Percentiles rank a stretch among this genome's conserved stretches.
Conservation (phyloP, 2,113 vertebrate genomes). For the Mastomys natalensis region DNA sequence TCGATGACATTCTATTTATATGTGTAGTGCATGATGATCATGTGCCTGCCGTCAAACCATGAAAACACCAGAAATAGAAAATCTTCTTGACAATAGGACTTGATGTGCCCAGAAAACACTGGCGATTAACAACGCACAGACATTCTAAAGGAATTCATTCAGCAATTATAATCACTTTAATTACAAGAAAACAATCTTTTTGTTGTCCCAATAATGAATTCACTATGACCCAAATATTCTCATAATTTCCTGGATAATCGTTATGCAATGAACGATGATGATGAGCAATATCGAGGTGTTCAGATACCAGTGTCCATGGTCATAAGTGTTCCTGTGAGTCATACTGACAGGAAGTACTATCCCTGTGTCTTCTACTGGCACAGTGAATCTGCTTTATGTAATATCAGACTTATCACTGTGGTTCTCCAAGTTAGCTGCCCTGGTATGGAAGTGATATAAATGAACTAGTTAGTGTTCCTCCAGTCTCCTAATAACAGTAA, state of each 20-base stretch:
- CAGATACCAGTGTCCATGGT: not conserved
- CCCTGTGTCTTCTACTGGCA: not conserved
- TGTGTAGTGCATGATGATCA: not conserved
- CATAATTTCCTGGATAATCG: constrained; percentile 42
- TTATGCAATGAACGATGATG: constrained; percentile 25
- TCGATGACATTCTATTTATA: constrained; percentile 41
- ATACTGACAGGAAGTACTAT: not conserved
- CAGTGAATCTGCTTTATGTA: not conserved
- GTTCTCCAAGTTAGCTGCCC: not conserved
- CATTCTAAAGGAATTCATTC: constrained; percentile 8
- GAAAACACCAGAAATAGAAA: constrained; percentile 44
- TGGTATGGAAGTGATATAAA: not conserved
- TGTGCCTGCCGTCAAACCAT: constrained; percentile 47
- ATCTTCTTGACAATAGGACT: constrained; percentile 15
- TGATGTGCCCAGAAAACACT: constrained; percentile 33
- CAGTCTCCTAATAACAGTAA: not conserved
- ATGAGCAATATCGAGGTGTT: not conserved
- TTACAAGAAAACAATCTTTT: constrained; percentile 58
- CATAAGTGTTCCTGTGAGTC: not conserved
- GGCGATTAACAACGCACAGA: not conserved
- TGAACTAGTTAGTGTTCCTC: not conserved
- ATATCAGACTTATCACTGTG: not conserved
- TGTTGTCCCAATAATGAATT: constrained; percentile 61
- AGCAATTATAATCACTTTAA: constrained; percentile 54
- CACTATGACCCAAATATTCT: constrained; percentile 6